Conservation (phyloP, 2,797 vertebrate genomes). For the Urocyon cinereoargenteus region DNA sequence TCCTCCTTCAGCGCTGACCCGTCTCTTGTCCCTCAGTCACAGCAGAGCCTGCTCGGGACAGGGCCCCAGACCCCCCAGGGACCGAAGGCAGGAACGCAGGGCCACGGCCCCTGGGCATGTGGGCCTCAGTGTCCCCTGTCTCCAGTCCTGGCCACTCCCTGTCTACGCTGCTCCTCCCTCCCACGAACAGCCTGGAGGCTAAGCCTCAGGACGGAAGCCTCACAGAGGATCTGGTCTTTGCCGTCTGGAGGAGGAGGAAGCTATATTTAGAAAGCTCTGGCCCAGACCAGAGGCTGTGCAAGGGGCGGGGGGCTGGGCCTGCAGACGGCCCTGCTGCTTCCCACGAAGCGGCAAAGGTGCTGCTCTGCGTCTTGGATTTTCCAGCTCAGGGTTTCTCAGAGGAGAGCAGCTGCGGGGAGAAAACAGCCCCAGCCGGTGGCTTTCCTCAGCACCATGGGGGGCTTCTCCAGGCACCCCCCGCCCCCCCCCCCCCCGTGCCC, state of each 20-base stretch:
- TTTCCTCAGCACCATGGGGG: fast-evolving
- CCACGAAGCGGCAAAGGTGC: neutral
- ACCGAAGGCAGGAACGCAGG: neutral
- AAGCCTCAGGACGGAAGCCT: neutral
- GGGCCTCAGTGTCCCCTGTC: neutral
- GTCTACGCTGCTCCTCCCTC: neutral
- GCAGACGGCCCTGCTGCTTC: neutral
- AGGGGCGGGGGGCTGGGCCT: neutral
- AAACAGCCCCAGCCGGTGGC: neutral
- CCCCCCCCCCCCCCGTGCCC: neutral
- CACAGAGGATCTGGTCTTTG: neutral
- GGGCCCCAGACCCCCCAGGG: neutral
- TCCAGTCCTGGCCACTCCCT: neutral
- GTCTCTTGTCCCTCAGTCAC: neutral
- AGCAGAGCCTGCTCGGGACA: neutral
- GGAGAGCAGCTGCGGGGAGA: neutral
- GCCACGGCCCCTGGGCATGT: fast-evolving
- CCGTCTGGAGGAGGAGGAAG: neutral
- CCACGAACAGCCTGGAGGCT: neutral
- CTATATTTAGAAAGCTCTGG: constrained; percentile 76
- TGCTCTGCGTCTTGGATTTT: neutral
- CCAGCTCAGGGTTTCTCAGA: neutral
- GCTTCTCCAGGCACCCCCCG: fast-evolving
- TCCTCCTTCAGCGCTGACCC: neutral
- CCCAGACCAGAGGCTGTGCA: neutral